A percentile compares a stretch with the other conserved stretches of the same genome.
These are phyloP conservation scores for Eueides isabella DNA, from an alignment of 1,140 invertebrate species.

Conservation along the genomic window DNA sequence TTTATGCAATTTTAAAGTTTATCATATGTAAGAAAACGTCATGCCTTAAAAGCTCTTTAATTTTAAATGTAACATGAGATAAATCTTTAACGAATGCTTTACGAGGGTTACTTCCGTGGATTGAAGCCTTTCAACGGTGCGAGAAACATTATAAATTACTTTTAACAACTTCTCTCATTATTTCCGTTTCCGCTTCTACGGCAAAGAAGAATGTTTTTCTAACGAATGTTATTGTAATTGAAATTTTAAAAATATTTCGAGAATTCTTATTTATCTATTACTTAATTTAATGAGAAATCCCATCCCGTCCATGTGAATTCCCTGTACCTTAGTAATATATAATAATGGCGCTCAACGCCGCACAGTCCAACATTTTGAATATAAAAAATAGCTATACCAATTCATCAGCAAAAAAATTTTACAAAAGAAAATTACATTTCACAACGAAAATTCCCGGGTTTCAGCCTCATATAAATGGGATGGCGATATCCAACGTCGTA, in stretches of 20 bases:
- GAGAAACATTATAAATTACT: slow-evolving; percentile 3
- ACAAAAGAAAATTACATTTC: too few relatives aligned
- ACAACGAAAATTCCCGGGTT: neutral
- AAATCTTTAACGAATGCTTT: neutral
- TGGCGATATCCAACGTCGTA: slow-evolving; percentile 2
- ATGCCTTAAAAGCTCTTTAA: neutral
- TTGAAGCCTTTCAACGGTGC: neutral
- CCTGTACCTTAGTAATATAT: too few relatives aligned
- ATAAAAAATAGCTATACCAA: too few relatives aligned
- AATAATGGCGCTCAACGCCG: too few relatives aligned
- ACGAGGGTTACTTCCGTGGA: neutral
- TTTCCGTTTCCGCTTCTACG: neutral
- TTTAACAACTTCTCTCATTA: slow-evolving; percentile 8
- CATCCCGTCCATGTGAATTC: too few relatives aligned
- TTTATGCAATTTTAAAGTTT: neutral
- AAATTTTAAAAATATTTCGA: neutral
- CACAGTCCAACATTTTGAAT: too few relatives aligned
- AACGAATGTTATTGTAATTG: neutral
- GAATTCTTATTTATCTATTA: too few relatives aligned
- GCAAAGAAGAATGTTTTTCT: neutral
- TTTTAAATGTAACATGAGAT: neutral
- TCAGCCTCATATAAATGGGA: neutral
- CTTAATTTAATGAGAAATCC: too few relatives aligned
- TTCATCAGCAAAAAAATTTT: too few relatives aligned
- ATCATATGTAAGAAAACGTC: neutral